Percentiles rank a stretch among this genome's conserved stretches.
Conservation (phyloP, 1,140 invertebrate genomes). For the Anastrepha ludens region DNA sequence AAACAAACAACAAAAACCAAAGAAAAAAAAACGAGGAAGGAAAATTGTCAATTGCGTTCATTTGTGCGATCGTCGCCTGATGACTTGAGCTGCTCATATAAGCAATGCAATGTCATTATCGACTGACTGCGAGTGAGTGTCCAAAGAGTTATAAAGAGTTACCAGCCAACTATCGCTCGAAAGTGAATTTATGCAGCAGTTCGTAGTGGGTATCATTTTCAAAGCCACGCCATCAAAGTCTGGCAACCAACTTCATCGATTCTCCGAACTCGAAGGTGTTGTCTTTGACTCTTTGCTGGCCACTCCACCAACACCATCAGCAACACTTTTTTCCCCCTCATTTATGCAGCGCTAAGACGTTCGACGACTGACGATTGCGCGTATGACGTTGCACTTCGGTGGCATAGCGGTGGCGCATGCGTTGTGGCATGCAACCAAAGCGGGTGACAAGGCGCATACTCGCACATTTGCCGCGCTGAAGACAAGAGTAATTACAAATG, state of each 20-base stretch:
- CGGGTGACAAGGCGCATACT: conserved; percentile 18
- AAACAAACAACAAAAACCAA: background rate
- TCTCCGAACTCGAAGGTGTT: conserved; percentile 36
- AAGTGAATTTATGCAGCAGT: background rate
- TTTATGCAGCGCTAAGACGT: background rate
- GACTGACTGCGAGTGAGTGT: background rate
- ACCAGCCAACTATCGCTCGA: background rate
- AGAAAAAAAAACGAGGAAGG: background rate
- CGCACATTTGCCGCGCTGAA: background rate
- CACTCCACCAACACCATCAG: background rate
- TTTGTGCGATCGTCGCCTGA: background rate
- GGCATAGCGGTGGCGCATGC: background rate
- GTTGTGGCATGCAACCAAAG: conserved; percentile 12
- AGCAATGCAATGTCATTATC: background rate
- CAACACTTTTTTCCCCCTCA: background rate
- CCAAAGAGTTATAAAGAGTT: background rate
- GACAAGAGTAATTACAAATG: conserved; percentile 74
- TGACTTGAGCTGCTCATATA: background rate
- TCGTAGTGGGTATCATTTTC: too few species aligned
- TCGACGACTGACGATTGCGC: conserved; percentile 5
- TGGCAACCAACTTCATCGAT: conserved; percentile 4
- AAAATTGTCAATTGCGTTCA: conserved; percentile 32
- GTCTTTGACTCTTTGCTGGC: background rate
- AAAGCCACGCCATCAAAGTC: background rate
- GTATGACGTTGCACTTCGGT: conserved; percentile 40